phyloP scores from a whole-genome alignment of 1,140 invertebrate genomes.

The Cyrtorhinus lividipennis region DNA sequence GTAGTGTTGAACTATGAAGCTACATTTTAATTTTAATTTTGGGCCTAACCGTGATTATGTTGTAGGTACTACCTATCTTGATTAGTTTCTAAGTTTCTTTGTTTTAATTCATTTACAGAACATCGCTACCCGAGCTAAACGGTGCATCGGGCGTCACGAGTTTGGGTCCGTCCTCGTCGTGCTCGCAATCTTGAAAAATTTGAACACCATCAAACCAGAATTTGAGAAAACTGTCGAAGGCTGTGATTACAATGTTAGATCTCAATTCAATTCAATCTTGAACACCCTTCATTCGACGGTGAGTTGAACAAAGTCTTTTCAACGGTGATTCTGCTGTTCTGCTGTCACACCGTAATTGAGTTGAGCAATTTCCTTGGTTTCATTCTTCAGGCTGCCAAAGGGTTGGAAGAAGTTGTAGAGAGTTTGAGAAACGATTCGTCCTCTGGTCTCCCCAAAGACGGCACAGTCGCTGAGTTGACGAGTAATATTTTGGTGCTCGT shows the following conservation, averaged over 20 bases:
- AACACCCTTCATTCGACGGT: slow-evolving; percentile 60
- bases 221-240: slow-evolving; percentile 64
- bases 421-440: slow-evolving; percentile 71
- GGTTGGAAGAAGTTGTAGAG: slow-evolving; percentile 85
- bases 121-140: slow-evolving; percentile 58
- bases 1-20: no score
- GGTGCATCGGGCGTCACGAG: slow-evolving; percentile 63
- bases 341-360: no score
- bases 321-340: no score
- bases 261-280: slow-evolving; percentile 56
- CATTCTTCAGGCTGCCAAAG: slow-evolving; percentile 55
- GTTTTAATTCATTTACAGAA: no score
- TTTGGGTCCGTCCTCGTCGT: slow-evolving; percentile 69
- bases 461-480: slow-evolving; percentile 89
- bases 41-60: no score
- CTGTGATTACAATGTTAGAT: slow-evolving; percentile 50
- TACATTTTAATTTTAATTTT: no score
- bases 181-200: slow-evolving; percentile 73
- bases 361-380: neutral
- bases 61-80: no score
- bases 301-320: no score
- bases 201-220: slow-evolving; percentile 63
- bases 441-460: slow-evolving; percentile 77
- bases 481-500: slow-evolving; percentile 82
- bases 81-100: no score